Evolutionary conservation across 2,113 vertebrate genomes (phyloP).

Genomic region (Otis tarda): DNA sequence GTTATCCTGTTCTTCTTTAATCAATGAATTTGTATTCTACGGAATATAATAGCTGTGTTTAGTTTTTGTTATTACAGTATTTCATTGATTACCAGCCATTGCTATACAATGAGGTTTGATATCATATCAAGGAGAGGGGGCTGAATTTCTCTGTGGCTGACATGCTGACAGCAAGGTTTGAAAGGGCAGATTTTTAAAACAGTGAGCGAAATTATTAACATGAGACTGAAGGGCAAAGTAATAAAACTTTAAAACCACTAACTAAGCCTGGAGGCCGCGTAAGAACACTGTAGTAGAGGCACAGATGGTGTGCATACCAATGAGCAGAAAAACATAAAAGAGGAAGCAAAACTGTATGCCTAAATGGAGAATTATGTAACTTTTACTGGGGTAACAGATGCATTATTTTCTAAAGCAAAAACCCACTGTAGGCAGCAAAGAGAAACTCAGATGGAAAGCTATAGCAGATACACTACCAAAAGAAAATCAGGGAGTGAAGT

Average conservation of each 20-base stretch:
- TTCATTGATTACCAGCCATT: background rate
- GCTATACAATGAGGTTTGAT: background rate
- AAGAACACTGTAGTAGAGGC: slow-evolving; percentile 18
- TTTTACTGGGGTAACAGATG: slow-evolving; percentile 15
- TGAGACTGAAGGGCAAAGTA: slow-evolving; percentile 53
- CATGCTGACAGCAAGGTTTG: background rate
- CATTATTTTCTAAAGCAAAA: slow-evolving; percentile 31
- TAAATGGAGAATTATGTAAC: slow-evolving; percentile 26
- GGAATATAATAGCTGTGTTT: background rate
- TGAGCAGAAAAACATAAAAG: slow-evolving; percentile 26
- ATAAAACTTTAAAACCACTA: slow-evolving; percentile 59
- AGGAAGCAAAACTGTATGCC: slow-evolving; percentile 9
- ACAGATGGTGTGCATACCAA: slow-evolving; percentile 55
- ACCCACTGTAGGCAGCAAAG: background rate
- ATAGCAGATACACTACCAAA: background rate
- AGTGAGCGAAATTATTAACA: slow-evolving; percentile 42
- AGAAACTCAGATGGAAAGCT: background rate
- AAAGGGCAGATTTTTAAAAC: slow-evolving; percentile 41
- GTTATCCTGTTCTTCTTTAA: background rate
- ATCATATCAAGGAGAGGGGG: rapidly evolving
- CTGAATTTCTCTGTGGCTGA: background rate
- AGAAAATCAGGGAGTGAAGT: background rate
- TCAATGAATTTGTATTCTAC: background rate
- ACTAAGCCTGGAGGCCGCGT: slow-evolving; percentile 50
- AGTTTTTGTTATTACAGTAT: background rate